Conservation (phyloP, 2,888 invertebrate species). For the Acrobasis repandana region DNA sequence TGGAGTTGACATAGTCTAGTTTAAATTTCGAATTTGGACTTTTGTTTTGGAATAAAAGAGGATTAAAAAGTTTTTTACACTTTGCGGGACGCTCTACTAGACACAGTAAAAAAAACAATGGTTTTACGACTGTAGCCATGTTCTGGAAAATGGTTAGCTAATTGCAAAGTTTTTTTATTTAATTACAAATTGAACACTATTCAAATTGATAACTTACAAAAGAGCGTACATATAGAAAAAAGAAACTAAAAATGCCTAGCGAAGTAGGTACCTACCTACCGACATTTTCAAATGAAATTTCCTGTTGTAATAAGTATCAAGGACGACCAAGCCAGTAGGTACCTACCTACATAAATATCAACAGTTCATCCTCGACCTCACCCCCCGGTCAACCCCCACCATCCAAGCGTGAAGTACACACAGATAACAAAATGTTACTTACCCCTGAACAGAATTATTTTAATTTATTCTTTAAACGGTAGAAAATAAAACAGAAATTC, state of each 20-base stretch:
- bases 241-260: neutral
- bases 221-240: too few relatives aligned
- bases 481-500: neutral
- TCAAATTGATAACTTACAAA: too few relatives aligned
- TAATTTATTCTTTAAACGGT: conserved; percentile 7
- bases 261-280: neutral
- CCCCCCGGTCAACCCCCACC: conserved; percentile 18
- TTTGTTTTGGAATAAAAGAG: neutral
- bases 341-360: conserved; percentile 3
- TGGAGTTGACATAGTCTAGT: neutral
- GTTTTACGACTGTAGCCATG: too few relatives aligned
- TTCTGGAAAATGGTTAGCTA: too few relatives aligned
- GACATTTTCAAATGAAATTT: too few relatives aligned
- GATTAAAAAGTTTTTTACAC: neutral
- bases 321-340: neutral
- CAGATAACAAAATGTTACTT: conserved; percentile 17
- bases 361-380: conserved; percentile 6
- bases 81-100: too few relatives aligned
- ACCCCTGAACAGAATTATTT: neutral
- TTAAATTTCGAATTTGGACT: neutral
- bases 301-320: neutral
- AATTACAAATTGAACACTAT: too few relatives aligned
- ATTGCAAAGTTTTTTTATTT: too few relatives aligned
- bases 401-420: conserved; percentile 15
- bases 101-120: too few relatives aligned